Base-by-base conservation (phyloP, 2,113 vertebrate genomes). In the Pavo muticus region DNA sequence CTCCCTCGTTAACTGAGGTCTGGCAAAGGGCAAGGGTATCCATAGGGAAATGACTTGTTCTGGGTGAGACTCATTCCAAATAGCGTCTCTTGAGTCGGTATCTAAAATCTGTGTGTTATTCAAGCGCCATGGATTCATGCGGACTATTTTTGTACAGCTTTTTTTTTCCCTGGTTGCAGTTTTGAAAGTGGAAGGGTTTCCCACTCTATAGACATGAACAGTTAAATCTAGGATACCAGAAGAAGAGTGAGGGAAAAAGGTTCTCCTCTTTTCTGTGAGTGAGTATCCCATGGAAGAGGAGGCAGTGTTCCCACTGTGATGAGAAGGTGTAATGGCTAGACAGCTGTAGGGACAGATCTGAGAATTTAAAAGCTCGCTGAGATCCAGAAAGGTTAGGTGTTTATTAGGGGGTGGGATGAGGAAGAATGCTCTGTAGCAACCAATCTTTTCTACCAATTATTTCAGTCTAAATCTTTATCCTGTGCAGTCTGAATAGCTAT, bases 311-410 rank as follows among this genome's bases (percentile, higher is more conserved):
- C 29, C 2, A 2, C 2, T 54, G 5, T 57, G 56, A 72, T 84
- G 29, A 63, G 30, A 21, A 74, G 48, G 54, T 71, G 21, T 64
- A 64, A 79, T 63, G 76, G 52, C 61, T 85, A 50, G 3, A 2
- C 23, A 93, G 39, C 60, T 44, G n/a, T 91, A 52, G 42, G 72
- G n/a, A 91, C 37, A 40, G 40, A 56, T 69, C 30, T 37, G 37
- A 86, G 68, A 88, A 61, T 64, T 91, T 94, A 74, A 84, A 87
- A 84, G 21, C 44, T 92, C 14, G 76, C 80, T 79, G 47, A 81
- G 80, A 90, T 77, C 67, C 79, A 44, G 57, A 90, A 39, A 7
- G 2, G 17, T 30, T 52, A 82, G 25, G 67, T 59, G 30, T 23
- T 35, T 45, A 71, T 10, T 80, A 16, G 32, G 17, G 8, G 27